phyloP scores from a whole-genome alignment of 2,113 vertebrate species.

The Hypanus sabinus region DNA sequence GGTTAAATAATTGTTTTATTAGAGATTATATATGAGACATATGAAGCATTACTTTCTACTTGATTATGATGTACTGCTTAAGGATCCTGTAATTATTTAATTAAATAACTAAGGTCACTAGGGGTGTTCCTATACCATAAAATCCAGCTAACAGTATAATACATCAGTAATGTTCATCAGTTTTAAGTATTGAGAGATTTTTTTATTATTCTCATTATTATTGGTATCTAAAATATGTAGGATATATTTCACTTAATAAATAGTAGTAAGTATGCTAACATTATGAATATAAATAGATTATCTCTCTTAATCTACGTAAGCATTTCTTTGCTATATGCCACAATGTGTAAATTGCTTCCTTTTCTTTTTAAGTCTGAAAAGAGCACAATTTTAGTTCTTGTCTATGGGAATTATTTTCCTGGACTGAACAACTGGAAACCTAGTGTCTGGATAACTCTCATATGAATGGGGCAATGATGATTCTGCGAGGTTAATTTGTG shows the following conservation, averaged over 20 bases:
- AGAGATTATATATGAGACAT: conserved; percentile 23
- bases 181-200: neutral
- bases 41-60: neutral
- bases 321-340: neutral
- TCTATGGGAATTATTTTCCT: neutral
- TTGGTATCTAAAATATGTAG: neutral
- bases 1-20: conserved; percentile 32
- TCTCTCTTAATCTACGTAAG: neutral
- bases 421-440: neutral
- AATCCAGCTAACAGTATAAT: neutral
- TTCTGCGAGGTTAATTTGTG: neutral
- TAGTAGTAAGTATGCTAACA: neutral
- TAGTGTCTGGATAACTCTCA: neutral
- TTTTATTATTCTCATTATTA: neutral
- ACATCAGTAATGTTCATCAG: neutral
- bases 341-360: conserved; percentile 10
- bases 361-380: neutral
- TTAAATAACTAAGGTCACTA: conserved; percentile 31
- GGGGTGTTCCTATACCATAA: neutral
- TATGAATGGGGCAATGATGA: neutral
- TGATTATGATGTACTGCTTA: conserved; percentile 26
- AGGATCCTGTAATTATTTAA: conserved; percentile 4
- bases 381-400: neutral
- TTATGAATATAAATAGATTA: neutral
- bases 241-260: neutral